Conservation (phyloP, 2,888 invertebrate genomes). For the Pyrrhosoma nymphula region DNA sequence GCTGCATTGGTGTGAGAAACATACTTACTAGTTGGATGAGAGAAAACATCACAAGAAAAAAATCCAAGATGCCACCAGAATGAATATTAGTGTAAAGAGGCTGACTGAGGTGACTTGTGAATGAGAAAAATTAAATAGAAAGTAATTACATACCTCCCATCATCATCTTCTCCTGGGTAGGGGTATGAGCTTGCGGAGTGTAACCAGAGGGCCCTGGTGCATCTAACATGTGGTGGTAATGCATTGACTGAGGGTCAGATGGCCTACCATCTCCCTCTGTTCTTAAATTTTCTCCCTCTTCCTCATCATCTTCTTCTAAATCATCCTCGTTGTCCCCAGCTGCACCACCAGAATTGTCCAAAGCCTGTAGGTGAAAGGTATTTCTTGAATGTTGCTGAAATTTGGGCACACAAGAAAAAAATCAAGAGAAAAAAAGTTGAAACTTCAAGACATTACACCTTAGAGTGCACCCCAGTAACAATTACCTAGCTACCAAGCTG, state of each 20-base stretch:
- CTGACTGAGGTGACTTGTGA: conserved; percentile 47
- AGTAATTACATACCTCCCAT: conserved; percentile 51
- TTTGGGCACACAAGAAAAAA: neutral
- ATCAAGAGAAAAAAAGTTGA: neutral
- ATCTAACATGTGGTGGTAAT: conserved; percentile 55
- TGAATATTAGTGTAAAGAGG: conserved; percentile 5
- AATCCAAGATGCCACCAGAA: conserved; percentile 48
- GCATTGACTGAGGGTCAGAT: conserved; percentile 47
- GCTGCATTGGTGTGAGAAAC: neutral
- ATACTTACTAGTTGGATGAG: neutral
- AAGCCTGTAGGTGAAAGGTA: neutral
- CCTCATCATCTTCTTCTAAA: conserved; percentile 51
- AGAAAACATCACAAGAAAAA: neutral
- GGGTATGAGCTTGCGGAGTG: conserved; percentile 32
- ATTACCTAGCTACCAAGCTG: neutral
- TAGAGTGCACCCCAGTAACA: neutral
- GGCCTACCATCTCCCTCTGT: conserved; percentile 43
- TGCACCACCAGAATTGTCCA: conserved; percentile 57
- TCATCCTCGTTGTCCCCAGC: conserved; percentile 56
- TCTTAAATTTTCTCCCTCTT: conserved; percentile 39
- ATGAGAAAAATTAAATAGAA: neutral
- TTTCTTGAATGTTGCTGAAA: neutral
- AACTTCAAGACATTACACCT: neutral
- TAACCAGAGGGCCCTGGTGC: conserved; percentile 59
- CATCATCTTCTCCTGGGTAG: conserved; percentile 54